Percentiles rank a stretch among this genome's conserved stretches.
phyloP scores from a whole-genome alignment of 2,888 invertebrate species.

The Timema podura region DNA sequence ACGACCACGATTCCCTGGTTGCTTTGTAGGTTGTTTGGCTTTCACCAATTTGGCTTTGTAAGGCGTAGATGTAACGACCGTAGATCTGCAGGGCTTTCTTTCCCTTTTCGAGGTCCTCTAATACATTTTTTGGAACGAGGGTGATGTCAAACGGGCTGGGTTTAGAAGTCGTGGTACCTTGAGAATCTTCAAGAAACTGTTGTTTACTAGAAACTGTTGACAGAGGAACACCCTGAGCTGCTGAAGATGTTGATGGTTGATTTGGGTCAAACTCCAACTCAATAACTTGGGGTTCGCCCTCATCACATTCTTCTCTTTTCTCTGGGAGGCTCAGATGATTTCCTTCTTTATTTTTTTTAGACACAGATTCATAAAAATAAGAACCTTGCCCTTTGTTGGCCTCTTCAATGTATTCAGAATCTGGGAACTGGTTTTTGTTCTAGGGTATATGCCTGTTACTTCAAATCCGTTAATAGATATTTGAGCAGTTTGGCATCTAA shows the following conservation, averaged over 20 bases:
- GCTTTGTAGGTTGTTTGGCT: conserved; percentile 14
- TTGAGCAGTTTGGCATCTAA: conserved; percentile 23
- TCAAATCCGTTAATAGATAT: conserved; percentile 24
- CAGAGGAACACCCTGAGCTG: conserved; percentile 21
- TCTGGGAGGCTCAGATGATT: conserved; percentile 18
- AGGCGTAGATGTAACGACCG: conserved; percentile 18
- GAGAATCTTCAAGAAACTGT: conserved; percentile 14
- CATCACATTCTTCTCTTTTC: conserved; percentile 18
- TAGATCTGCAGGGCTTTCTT: conserved; percentile 22
- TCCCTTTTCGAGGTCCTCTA: conserved; percentile 18
- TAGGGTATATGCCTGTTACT: conserved; percentile 23
- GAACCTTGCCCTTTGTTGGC: conserved; percentile 25
- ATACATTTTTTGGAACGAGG: background rate
- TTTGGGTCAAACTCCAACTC: conserved; percentile 21
- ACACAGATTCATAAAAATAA: conserved; percentile 23
- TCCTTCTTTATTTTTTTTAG: conserved; percentile 18
- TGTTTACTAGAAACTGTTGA: conserved; percentile 22
- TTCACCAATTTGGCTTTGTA: conserved; percentile 21
- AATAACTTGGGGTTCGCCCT: background rate
- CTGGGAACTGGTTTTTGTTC: conserved; percentile 25
- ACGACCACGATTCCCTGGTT: too few species aligned
- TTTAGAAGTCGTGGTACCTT: conserved; percentile 15
- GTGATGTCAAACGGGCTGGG: conserved; percentile 16
- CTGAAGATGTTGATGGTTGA: conserved; percentile 25
- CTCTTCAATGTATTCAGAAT: conserved; percentile 27